phyloP scores from a whole-genome alignment of 2,888 invertebrate genomes.

The Apantesis nais region DNA sequence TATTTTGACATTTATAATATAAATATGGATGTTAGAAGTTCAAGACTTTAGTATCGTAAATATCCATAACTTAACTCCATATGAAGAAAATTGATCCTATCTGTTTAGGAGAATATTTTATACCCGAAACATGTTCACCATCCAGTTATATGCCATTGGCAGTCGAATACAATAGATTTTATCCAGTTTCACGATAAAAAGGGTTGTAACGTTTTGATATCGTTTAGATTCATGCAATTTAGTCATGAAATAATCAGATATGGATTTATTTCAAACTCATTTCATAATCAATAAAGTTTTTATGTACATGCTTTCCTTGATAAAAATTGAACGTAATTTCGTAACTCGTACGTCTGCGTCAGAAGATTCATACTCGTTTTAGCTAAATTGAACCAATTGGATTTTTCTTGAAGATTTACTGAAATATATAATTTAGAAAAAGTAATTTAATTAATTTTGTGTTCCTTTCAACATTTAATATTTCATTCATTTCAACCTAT shows the following conservation, averaged over 20 bases:
- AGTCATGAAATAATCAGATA: slow-evolving; percentile 35
- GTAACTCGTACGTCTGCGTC: background rate
- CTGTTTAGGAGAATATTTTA: background rate
- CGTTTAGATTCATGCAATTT: slow-evolving; percentile 6
- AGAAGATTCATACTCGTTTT: background rate
- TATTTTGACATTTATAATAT: too few species aligned
- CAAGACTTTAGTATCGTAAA: too few species aligned
- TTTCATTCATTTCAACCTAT: too few species aligned
- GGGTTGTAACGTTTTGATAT: slow-evolving; percentile 10
- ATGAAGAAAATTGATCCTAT: background rate
- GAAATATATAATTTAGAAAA: background rate
- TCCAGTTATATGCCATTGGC: background rate
- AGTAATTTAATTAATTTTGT: background rate
- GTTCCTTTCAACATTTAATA: too few species aligned
- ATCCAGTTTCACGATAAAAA: background rate
- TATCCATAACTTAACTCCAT: background rate
- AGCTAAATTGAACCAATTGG: background rate
- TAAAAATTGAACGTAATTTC: slow-evolving; percentile 19
- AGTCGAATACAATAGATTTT: slow-evolving; percentile 5
- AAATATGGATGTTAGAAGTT: too few species aligned
- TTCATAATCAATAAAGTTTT: slow-evolving; percentile 26
- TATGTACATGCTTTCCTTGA: slow-evolving; percentile 15
- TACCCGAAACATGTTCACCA: background rate
- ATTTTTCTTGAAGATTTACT: background rate
- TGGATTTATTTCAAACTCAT: slow-evolving; percentile 26